These are phyloP conservation scores for Oncorhynchus masou DNA, from an alignment of 2,113 vertebrate genomes.

Conservation along the genomic window DNA sequence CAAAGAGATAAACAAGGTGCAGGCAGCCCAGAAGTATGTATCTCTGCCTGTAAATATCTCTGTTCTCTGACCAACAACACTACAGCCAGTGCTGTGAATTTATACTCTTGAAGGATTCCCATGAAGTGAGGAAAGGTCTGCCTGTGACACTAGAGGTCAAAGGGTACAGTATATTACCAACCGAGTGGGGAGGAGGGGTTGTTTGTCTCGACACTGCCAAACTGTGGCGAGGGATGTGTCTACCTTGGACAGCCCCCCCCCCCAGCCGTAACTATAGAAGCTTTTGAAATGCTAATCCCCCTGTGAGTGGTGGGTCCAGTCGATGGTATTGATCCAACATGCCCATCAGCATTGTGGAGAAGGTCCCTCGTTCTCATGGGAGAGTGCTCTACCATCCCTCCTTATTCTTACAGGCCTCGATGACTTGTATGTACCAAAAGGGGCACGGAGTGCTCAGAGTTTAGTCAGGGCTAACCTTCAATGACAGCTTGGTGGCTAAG, in stretches of 20 bases:
- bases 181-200: neutral
- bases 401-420: neutral
- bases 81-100: neutral
- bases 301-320: constrained; percentile 25
- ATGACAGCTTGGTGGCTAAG: constrained; percentile 19
- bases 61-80: constrained; percentile 20
- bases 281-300: constrained; percentile 47
- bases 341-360: constrained; percentile 27
- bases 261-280: constrained; percentile 5
- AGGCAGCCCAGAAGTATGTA: neutral
- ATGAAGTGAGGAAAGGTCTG: neutral
- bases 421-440: neutral
- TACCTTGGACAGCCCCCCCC: constrained; percentile 33
- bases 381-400: neutral
- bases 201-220: neutral
- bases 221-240: neutral
- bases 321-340: constrained; percentile 41
- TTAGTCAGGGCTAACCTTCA: neutral
- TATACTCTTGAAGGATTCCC: constrained; percentile 21
- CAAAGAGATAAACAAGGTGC: constrained; percentile 37
- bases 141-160: constrained; percentile 13
- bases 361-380: constrained; percentile 13
- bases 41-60: constrained; percentile 12
- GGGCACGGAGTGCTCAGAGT: neutral
- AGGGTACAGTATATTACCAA: constrained; percentile 16